Evolutionary conservation across 2,888 invertebrate species (phyloP).

Genomic region (Nemoura dubitans): DNA sequence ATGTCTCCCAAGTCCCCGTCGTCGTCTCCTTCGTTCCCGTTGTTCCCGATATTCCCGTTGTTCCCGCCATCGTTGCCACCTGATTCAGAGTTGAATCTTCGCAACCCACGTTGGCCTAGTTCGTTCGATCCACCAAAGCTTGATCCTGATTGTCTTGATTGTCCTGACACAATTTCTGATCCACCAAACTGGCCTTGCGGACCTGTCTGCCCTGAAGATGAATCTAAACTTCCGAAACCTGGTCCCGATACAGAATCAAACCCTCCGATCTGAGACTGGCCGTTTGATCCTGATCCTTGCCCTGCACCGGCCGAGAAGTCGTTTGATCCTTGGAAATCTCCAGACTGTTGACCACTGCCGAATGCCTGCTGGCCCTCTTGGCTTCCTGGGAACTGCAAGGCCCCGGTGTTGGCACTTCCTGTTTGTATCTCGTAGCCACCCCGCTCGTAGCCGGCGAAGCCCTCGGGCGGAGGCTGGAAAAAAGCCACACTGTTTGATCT

Average conservation of each 20-base stretch:
- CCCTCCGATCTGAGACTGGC: not conserved
- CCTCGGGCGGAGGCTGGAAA: constrained; percentile 15
- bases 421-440: constrained; percentile 31
- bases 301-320: not conserved
- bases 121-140: not conserved
- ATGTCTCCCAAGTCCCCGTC: constrained; percentile 31
- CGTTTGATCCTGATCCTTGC: not conserved
- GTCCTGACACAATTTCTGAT: not conserved
- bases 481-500: not conserved
- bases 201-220: not conserved
- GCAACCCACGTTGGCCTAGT: not conserved
- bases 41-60: not conserved
- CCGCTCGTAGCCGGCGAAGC: constrained; percentile 30
- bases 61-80: not conserved
- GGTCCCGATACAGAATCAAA: not conserved
- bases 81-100: not conserved
- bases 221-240: not conserved
- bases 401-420: not conserved
- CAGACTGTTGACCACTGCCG: not conserved
- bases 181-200: not conserved
- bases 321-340: not conserved
- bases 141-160: constrained; percentile 13
- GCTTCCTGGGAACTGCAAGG: not conserved
- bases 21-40: not conserved
- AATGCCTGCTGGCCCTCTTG: not conserved